phyloP scores from a whole-genome alignment of 2,888 invertebrate species.

The Lapara coniferarum region DNA sequence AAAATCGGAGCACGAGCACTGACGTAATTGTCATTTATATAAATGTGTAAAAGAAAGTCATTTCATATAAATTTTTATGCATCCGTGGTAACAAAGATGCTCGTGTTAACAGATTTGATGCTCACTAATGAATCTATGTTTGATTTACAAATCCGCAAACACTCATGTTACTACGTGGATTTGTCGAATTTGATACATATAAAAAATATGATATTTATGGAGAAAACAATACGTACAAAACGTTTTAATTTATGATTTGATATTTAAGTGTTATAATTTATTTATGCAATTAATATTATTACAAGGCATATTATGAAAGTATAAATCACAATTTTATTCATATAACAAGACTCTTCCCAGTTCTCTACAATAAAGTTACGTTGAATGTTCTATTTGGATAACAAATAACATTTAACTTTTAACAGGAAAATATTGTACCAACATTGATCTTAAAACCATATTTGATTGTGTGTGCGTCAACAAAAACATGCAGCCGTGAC shows the following conservation, averaged over 20 bases:
- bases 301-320: no score
- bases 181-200: not conserved
- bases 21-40: conserved; percentile 19
- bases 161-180: not conserved
- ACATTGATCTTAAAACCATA: not conserved
- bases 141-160: not conserved
- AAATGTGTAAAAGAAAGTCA: conserved; percentile 11
- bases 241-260: no score
- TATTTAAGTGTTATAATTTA: no score
- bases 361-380: not conserved
- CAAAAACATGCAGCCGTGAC: not conserved
- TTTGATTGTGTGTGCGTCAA: not conserved
- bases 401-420: not conserved
- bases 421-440: conserved; percentile 10
- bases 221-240: no score
- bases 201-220: no score
- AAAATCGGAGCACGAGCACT: conserved; percentile 14
- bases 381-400: not conserved
- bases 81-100: not conserved
- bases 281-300: no score
- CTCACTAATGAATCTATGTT: no score
- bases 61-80: not conserved
- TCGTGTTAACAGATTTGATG: not conserved
- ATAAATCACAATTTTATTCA: no score
- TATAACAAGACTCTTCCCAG: no score